A percentile compares a stretch with the other conserved stretches of the same genome.
These are phyloP conservation scores for Thysanoteuthis rhombus DNA, from an alignment of 2,888 invertebrate species.

Conservation along the genomic window DNA sequence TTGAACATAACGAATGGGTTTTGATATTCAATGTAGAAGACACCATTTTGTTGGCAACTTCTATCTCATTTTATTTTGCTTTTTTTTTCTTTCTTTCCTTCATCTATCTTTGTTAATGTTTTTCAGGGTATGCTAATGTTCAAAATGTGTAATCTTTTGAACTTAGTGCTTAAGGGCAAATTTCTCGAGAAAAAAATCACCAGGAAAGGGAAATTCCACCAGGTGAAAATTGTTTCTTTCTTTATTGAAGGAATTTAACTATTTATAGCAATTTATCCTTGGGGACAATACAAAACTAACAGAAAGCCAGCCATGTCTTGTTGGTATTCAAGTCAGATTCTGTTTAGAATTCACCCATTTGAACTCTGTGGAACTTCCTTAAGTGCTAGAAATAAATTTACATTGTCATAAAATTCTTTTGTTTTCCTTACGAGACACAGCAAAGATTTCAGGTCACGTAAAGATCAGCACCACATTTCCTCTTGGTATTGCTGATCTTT, in stretches of 20 bases:
- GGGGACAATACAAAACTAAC: neutral
- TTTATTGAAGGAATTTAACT: neutral
- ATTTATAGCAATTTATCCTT: neutral
- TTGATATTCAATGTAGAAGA: neutral
- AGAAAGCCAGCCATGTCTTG: neutral
- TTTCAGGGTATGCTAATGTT: neutral
- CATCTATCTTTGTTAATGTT: neutral
- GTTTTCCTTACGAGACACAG: neutral
- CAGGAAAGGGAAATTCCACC: neutral
- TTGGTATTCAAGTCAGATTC: neutral
- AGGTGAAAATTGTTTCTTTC: neutral
- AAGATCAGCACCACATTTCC: no score
- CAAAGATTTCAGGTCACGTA: no score
- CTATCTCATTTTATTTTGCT: neutral
- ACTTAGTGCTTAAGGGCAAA: neutral
- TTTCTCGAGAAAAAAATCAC: neutral
- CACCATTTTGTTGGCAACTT: neutral
- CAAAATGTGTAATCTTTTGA: constrained; percentile 12
- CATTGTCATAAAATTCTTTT: neutral
- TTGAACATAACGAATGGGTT: neutral
- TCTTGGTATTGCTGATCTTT: no score
- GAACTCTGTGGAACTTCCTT: neutral
- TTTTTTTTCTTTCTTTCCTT: neutral
- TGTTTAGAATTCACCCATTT: neutral
- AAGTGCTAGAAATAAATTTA: neutral